Evolutionary conservation across 2,113 vertebrate genomes (phyloP).

Genomic region (Cisticola juncidis): DNA sequence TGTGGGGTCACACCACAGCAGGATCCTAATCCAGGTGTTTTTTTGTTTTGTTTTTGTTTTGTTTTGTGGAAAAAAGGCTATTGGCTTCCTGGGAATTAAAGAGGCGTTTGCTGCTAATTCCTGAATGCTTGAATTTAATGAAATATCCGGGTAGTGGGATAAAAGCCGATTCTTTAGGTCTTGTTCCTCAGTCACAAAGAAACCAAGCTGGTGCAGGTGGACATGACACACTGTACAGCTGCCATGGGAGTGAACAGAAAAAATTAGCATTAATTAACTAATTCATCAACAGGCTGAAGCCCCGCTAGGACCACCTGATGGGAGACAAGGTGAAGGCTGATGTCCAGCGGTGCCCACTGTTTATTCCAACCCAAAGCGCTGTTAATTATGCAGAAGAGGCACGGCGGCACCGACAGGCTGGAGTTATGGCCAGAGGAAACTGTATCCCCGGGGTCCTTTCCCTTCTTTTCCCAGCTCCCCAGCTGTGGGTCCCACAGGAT

Average conservation of each 20-base stretch:
- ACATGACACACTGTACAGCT: background rate
- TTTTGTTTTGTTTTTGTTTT: no score
- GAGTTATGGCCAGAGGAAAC: background rate
- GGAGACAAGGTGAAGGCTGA: background rate
- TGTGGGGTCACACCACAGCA: background rate
- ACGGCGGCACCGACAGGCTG: background rate
- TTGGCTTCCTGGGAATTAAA: background rate
- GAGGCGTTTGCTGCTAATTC: background rate
- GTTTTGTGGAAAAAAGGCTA: no score
- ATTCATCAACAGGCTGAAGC: background rate
- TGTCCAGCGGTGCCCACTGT: background rate
- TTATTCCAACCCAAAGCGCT: background rate
- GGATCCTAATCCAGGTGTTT: background rate
- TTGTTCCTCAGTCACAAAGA: background rate
- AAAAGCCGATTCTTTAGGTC: background rate
- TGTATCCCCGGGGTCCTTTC: background rate
- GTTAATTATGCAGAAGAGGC: background rate
- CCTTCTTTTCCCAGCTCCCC: background rate
- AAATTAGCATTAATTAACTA: background rate
- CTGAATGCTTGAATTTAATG: background rate
- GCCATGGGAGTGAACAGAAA: background rate
- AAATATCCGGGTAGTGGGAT: background rate
- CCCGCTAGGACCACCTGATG: background rate
- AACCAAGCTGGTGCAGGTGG: background rate
- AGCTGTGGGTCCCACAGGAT: accelerated